phyloP scores from a whole-genome alignment of 2,797 vertebrate species.

The Emydoidea blandingii region DNA sequence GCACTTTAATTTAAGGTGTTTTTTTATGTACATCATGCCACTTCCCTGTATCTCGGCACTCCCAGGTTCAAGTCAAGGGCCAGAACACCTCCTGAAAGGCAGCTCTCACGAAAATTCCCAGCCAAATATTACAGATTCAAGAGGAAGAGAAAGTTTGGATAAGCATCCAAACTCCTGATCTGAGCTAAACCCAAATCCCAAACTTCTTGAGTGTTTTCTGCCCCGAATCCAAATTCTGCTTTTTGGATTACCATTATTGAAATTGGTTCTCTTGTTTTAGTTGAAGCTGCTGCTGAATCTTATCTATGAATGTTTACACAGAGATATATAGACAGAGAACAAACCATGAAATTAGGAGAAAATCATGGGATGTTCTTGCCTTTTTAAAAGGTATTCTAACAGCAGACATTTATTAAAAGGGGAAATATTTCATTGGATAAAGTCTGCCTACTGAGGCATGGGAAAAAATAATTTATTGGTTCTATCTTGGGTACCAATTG shows the following conservation, averaged over 20 bases:
- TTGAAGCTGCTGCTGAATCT: not conserved
- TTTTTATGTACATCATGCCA: not conserved
- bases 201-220: not conserved
- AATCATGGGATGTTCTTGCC: not conserved
- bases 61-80: slow-evolving; percentile 21
- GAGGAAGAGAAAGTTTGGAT: slow-evolving; percentile 55
- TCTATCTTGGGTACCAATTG: not conserved
- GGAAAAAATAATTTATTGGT: not conserved
- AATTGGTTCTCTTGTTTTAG: not conserved
- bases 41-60: slow-evolving; percentile 22
- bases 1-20: not conserved
- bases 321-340: not conserved
- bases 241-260: not conserved
- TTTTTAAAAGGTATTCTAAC: not conserved
- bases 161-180: slow-evolving; percentile 7
- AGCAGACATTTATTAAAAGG: slow-evolving; percentile 4
- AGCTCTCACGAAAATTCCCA: slow-evolving; percentile 41
- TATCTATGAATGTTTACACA: not conserved
- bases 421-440: not conserved
- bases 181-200: not conserved
- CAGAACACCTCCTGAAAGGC: slow-evolving; percentile 24
- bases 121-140: slow-evolving; percentile 32
- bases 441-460: fast-evolving
- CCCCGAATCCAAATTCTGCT: not conserved
- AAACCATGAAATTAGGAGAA: not conserved